Evolutionary conservation across 1,140 invertebrate species (phyloP), one percentile per base, ranked within the genome.

Genomic region (Lordiphosa collinella): DNA sequence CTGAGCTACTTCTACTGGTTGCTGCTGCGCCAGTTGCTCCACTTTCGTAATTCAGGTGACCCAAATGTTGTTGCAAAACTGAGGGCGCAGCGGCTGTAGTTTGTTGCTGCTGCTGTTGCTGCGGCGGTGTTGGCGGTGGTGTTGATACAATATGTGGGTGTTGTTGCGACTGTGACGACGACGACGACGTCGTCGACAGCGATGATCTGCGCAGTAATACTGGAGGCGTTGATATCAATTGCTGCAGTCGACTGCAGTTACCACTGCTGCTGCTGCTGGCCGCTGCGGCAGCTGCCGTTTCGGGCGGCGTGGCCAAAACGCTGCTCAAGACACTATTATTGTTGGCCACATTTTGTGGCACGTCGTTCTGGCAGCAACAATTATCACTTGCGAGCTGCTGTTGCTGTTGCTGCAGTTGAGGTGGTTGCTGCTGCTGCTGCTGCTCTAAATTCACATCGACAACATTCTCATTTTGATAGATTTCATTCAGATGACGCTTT

Each of bases 21-120:
- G 73, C 65, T 67, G 72, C 72, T 52, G 74, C 72, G 63, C 82
- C 58, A 63, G 84, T 59, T 73, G 85, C 69, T 87, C 85, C 79
- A 87, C 85, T 87, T 87, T 87, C 85, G 85, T 76, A 87, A 87
- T 87, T 87, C 75, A 88, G 74, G 78, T 88, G 86, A 86, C 86
- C 86, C 71, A 88, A 88, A 88, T 88, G 86, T 70, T 88, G 86
- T 86, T 88, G 86, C 80, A 88, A 88, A 68, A 88, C 86, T 57
- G 86, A 88, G 66, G 86, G 67, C 60, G 64, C 63, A 51, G 49
- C 44, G 40, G 64, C 55, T 11, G 51, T 54, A 34, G 38, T 37
- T 13, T 44, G 34, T 31, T 59, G 61, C 31, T 73, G 72, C 5
- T 37, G 72, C 5, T 37, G 54, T 13, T 53, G 74, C 48, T 54